Percentiles rank a stretch among this genome's conserved stretches.
Evolutionary conservation across 2,888 invertebrate species (phyloP).

Genomic region (Automeris io): DNA sequence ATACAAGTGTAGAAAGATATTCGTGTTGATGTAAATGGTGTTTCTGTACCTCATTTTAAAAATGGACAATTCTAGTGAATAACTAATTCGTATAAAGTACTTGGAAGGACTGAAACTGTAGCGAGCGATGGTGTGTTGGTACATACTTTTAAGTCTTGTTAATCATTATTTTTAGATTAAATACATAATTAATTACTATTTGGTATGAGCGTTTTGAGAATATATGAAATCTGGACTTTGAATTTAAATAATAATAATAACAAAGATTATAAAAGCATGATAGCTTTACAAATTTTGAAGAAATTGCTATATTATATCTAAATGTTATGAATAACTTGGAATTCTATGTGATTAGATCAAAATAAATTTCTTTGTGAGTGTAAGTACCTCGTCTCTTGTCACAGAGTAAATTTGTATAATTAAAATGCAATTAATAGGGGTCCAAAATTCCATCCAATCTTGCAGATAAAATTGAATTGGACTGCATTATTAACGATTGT

Average conservation of each 20-base stretch:
- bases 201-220: constrained; percentile 16
- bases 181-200: constrained; percentile 12
- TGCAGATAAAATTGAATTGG: constrained; percentile 58
- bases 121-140: constrained; percentile 33
- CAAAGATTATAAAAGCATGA: constrained; percentile 52
- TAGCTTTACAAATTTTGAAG: constrained; percentile 37
- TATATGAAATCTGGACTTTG: constrained; percentile 37
- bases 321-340: constrained; percentile 58
- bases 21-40: constrained; percentile 50
- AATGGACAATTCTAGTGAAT: constrained; percentile 30
- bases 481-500: constrained; percentile 61
- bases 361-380: constrained; percentile 43
- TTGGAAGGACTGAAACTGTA: not conserved
- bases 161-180: constrained; percentile 1
- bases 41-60: constrained; percentile 41
- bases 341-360: constrained; percentile 40
- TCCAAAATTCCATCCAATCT: constrained; percentile 73
- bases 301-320: constrained; percentile 53
- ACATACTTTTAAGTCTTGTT: constrained; percentile 27
- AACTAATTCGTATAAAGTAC: constrained; percentile 37
- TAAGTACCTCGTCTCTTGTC: constrained; percentile 44
- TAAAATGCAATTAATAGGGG: constrained; percentile 63
- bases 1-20: constrained; percentile 27
- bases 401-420: constrained; percentile 57
- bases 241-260: constrained; percentile 49